Evolutionary conservation across 2,113 vertebrate genomes (phyloP).

Genomic region (Capra hircus): DNA sequence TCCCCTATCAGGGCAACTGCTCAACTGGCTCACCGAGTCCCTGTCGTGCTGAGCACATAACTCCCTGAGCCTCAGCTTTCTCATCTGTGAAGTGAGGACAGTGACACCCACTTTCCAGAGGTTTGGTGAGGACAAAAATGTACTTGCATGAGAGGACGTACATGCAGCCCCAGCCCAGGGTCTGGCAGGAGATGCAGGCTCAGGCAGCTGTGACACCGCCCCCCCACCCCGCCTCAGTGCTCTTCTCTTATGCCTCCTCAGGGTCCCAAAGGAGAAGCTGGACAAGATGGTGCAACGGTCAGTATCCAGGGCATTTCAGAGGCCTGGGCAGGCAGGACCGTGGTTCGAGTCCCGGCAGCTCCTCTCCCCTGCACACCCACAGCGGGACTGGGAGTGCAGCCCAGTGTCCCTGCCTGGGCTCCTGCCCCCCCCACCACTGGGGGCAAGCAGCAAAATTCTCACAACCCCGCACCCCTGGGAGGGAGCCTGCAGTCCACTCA

Average conservation of each 20-base stretch:
- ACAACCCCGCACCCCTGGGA: neutral
- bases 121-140: neutral
- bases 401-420: too few relatives aligned
- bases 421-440: rapidly evolving
- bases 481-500: neutral
- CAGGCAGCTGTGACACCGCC: neutral
- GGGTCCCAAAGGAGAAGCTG: slow-evolving; percentile 85
- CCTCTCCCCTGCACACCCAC: neutral
- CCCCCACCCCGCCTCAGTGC: neutral
- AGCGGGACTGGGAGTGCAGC: rapidly evolving
- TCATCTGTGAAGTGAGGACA: neutral
- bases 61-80: neutral
- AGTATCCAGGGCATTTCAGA: slow-evolving; percentile 60
- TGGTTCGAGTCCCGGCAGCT: neutral
- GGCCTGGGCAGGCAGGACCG: rapidly evolving
- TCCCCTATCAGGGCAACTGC: neutral
- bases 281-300: slow-evolving; percentile 84
- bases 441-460: neutral
- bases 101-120: neutral
- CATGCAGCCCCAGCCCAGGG: neutral
- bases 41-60: neutral
- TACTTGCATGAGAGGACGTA: neutral
- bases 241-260: slow-evolving; percentile 27
- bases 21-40: neutral
- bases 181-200: neutral